Evolutionary conservation across 2,113 vertebrate genomes (phyloP).

Genomic region (Propithecus coquereli): DNA sequence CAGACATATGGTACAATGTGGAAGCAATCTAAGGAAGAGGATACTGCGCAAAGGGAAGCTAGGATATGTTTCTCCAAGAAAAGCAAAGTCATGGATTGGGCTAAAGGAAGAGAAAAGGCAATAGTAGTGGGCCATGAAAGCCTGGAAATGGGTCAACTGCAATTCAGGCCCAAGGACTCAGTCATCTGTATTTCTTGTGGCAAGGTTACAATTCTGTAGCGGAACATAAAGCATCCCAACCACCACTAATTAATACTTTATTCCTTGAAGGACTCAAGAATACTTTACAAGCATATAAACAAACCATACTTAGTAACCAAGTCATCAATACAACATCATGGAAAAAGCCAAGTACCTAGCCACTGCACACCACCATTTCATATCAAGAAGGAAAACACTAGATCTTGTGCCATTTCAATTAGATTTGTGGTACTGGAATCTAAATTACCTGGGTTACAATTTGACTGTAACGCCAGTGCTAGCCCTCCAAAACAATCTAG

Average conservation of each 20-base stretch:
- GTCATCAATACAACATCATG: background rate
- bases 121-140: background rate
- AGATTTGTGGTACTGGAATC: background rate
- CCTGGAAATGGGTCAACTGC: background rate
- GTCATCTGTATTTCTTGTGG: background rate
- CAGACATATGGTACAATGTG: background rate
- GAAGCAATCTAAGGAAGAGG: background rate
- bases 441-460: slow-evolving; percentile 32
- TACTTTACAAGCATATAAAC: slow-evolving; percentile 20
- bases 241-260: background rate
- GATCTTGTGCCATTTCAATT: background rate
- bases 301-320: slow-evolving; percentile 34
- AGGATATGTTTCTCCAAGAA: slow-evolving; percentile 17
- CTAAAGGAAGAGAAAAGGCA: slow-evolving; percentile 9
- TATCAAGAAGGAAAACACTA: slow-evolving; percentile 30
- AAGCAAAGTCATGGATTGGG: background rate
- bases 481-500: slow-evolving; percentile 6
- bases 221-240: background rate
- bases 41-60: background rate
- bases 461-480: background rate
- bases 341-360: slow-evolving; percentile 19
- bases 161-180: background rate
- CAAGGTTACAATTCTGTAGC: slow-evolving; percentile 1
- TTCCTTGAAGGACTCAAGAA: background rate
- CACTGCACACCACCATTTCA: slow-evolving; percentile 16